A percentile compares a stretch with the other conserved stretches of the same genome.
Conservation (phyloP, 2,797 vertebrate genomes). For the Orientallactaga sibirica region DNA sequence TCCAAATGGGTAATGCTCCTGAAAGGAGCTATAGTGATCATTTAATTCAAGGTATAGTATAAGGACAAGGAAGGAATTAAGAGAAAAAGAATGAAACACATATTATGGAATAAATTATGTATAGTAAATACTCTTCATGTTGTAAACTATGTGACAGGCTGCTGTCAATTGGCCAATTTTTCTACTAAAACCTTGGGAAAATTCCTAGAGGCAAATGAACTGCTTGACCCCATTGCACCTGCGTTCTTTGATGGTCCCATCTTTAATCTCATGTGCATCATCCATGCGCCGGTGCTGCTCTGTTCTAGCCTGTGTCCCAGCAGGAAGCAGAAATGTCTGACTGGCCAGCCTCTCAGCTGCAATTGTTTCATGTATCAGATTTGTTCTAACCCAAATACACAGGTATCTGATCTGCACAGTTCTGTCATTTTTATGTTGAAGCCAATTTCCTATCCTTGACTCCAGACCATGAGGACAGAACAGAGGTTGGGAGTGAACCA, state of each 20-base stretch:
- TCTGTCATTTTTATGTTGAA: constrained; percentile 19
- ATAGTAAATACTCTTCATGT: constrained; percentile 24
- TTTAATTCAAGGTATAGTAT: constrained; percentile 27
- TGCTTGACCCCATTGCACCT: not conserved
- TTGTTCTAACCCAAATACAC: not conserved
- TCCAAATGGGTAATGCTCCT: not conserved
- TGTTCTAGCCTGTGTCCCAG: not conserved
- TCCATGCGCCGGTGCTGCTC: too few species aligned
- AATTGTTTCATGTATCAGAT: not conserved
- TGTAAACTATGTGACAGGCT: not conserved
- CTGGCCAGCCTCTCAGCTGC: not conserved
- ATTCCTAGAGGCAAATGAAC: constrained; percentile 38
- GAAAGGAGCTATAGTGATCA: not conserved
- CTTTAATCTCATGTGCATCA: not conserved
- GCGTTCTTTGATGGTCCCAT: not conserved
- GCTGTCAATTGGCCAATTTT: not conserved
- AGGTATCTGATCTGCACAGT: not conserved
- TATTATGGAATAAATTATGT: not conserved
- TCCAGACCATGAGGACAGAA: not conserved
- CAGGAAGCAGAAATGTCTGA: not conserved
- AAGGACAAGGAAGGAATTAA: constrained; percentile 33
- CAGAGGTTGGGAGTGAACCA: not conserved
- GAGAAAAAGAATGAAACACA: constrained; percentile 16
- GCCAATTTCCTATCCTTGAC: not conserved
- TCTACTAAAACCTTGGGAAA: constrained; percentile 20